Evolutionary conservation across 2,888 invertebrate species (phyloP).

Genomic region (Lacanobia wlatinum): DNA sequence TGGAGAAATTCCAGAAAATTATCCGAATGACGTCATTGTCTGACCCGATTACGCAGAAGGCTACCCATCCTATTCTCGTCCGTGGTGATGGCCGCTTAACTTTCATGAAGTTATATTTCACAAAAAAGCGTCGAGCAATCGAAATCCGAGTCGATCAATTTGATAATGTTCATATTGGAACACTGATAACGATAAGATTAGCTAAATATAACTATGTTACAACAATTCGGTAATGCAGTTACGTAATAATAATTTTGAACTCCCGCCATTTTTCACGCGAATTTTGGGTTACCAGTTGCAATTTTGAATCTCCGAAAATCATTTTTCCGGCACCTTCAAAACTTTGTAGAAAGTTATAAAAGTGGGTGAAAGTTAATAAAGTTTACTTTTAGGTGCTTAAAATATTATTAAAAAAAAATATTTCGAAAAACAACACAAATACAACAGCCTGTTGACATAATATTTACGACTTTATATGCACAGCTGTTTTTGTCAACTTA

Average conservation of each 20-base stretch:
- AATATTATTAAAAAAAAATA: not conserved
- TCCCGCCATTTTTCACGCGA: constrained; percentile 47
- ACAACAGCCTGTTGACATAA: not conserved
- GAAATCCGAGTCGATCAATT: constrained; percentile 32
- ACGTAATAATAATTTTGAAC: constrained; percentile 46
- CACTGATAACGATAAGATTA: constrained; percentile 55
- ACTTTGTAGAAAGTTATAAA: constrained; percentile 2
- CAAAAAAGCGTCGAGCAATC: not conserved
- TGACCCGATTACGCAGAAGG: constrained; percentile 39
- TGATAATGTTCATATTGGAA: constrained; percentile 29
- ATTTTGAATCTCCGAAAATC: not conserved
- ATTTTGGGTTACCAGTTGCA: constrained; percentile 41
- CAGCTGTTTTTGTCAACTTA: constrained; percentile 28
- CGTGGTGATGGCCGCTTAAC: constrained; percentile 28
- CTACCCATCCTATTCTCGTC: constrained; percentile 56
- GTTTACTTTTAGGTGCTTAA: not conserved
- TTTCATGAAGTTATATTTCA: constrained; percentile 1
- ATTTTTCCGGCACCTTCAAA: constrained; percentile 9
- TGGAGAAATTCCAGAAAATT: constrained; percentile 12
- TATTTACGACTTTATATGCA: not conserved
- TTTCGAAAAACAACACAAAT: not conserved
- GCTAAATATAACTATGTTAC: constrained; percentile 13
- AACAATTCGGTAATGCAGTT: constrained; percentile 41
- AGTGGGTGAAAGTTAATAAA: not conserved
- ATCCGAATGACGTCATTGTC: constrained; percentile 42